Evolutionary conservation across 2,113 vertebrate genomes (phyloP).

Genomic region (Phrynosoma blainvillii): DNA sequence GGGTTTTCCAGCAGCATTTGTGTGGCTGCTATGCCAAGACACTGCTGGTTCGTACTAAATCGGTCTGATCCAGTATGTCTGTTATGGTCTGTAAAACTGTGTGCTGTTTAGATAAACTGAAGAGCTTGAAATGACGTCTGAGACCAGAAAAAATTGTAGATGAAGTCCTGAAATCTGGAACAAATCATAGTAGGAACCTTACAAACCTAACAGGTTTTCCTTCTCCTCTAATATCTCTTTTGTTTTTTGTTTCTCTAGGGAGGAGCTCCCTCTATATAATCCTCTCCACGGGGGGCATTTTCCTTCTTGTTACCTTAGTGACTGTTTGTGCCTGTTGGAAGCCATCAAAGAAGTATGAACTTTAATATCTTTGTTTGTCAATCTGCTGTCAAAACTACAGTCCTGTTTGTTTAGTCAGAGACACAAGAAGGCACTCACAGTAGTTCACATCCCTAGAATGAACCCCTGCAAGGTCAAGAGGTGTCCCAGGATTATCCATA

Average conservation of each 20-base stretch:
- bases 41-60: too few species aligned
- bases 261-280: slow-evolving; percentile 98
- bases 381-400: background rate
- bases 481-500: too few species aligned
- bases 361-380: background rate
- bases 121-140: background rate
- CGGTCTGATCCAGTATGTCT: too few species aligned
- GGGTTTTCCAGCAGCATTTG: too few species aligned
- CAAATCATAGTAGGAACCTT: background rate
- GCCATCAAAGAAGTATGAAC: slow-evolving; percentile 89
- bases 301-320: slow-evolving; percentile 96
- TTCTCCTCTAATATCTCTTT: background rate
- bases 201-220: background rate
- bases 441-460: too few species aligned
- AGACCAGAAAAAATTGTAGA: background rate
- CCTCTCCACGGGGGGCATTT: slow-evolving; percentile 95
- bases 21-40: too few species aligned
- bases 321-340: slow-evolving; percentile 99
- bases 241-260: slow-evolving; percentile 71
- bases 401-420: too few species aligned
- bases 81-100: too few species aligned
- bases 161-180: background rate
- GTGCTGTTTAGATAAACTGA: too few species aligned
- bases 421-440: too few species aligned
- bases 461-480: too few species aligned